Percentiles rank a stretch among this genome's conserved stretches.
phyloP scores from a whole-genome alignment of 2,888 invertebrate species.

The Endomychus coccineus region DNA sequence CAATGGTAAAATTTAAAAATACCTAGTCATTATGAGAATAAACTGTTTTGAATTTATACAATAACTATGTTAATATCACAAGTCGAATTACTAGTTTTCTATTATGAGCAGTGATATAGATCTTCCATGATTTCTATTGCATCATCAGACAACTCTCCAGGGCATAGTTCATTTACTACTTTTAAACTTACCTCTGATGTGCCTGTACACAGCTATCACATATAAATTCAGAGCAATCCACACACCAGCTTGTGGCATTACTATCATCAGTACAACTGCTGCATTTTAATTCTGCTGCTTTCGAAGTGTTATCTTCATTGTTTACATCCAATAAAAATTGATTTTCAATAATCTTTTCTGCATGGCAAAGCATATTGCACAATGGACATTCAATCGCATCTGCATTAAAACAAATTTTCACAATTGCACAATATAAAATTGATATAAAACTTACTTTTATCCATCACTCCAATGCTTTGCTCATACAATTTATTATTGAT shows the following conservation, averaged over 20 bases:
- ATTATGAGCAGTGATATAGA: no score
- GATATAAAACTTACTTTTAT: conserved; percentile 19
- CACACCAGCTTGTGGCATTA: conserved; percentile 79
- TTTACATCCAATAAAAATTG: conserved; percentile 67
- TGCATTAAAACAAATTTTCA: conserved; percentile 19
- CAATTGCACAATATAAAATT: not conserved
- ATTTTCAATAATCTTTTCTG: conserved; percentile 73
- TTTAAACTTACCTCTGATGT: conserved; percentile 72
- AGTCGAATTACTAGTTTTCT: no score
- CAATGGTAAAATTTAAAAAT: no score
- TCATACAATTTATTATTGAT: conserved; percentile 59
- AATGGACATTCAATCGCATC: conserved; percentile 55
- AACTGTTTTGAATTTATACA: no score
- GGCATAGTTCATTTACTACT: no score
- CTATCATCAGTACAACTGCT: conserved; percentile 83
- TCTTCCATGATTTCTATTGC: no score
- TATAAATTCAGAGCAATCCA: conserved; percentile 85
- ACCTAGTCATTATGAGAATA: no score
- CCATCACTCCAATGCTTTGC: conserved; percentile 38
- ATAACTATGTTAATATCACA: no score
- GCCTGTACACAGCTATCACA: conserved; percentile 88
- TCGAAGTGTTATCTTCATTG: conserved; percentile 45
- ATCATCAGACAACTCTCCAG: no score
- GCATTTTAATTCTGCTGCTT: conserved; percentile 55
- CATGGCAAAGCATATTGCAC: conserved; percentile 66